Percentiles rank a stretch among this genome's conserved stretches.
Conservation (phyloP, 2,797 vertebrate genomes). For the Acridotheres tristis region DNA sequence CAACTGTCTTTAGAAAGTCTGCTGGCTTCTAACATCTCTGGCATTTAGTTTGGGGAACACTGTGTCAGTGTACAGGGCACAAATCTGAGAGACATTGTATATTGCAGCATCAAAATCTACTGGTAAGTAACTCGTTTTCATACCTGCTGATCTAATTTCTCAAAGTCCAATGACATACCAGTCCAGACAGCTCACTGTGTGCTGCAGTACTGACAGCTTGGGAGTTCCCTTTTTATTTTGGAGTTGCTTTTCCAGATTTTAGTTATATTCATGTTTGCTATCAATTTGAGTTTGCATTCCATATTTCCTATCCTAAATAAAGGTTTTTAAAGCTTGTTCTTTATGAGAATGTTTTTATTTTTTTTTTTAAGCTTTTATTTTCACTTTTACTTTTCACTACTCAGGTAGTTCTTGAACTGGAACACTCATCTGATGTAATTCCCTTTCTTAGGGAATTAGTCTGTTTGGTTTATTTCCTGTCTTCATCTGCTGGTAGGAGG, state of each 20-base stretch:
- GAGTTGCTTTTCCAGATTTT: constrained; percentile 30
- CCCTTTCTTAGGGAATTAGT: constrained; percentile 67
- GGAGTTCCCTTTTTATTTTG: constrained; percentile 21
- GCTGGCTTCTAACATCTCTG: not conserved
- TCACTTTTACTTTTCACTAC: constrained; percentile 54
- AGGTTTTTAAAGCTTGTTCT: constrained; percentile 44
- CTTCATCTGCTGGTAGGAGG: constrained; percentile 69
- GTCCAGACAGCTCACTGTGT: constrained; percentile 40
- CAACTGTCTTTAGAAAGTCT: constrained; percentile 1
- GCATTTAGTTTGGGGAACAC: not conserved
- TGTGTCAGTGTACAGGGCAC: not conserved
- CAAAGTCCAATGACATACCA: constrained; percentile 57
- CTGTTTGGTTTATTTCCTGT: constrained; percentile 69
- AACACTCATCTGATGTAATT: constrained; percentile 57
- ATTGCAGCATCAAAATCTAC: not conserved
- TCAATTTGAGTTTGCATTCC: constrained; percentile 59
- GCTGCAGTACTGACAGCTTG: not conserved
- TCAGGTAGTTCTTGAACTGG: constrained; percentile 69
- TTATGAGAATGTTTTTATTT: constrained; percentile 22
- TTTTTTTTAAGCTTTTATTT: constrained; percentile 61
- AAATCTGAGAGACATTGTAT: not conserved
- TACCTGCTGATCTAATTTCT: constrained; percentile 66
- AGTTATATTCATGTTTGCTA: constrained; percentile 38
- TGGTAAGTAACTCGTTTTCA: constrained; percentile 28
- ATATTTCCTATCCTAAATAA: constrained; percentile 30